phyloP scores from a whole-genome alignment of 2,797 vertebrate species.

The Neomorphus geoffroyi region DNA sequence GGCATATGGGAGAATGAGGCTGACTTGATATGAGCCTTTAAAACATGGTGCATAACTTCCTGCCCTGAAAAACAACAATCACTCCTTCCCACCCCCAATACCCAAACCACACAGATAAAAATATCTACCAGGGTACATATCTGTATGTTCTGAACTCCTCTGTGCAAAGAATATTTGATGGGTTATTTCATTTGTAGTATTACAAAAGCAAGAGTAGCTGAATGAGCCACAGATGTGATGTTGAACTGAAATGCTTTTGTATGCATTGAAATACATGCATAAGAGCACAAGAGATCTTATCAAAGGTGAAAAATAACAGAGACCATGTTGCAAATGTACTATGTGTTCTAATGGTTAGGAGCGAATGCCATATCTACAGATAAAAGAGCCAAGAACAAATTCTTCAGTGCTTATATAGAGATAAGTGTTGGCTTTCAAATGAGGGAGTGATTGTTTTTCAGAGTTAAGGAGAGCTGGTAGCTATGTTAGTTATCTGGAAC shows the following conservation, averaged over 20 bases:
- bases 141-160: not conserved
- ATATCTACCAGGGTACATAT: not conserved
- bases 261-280: not conserved
- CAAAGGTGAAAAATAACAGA: not conserved
- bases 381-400: not conserved
- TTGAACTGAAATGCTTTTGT: conserved; percentile 15
- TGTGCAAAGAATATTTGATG: not conserved
- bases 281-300: not conserved
- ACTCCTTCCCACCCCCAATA: not conserved
- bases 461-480: not conserved
- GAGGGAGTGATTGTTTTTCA: not conserved
- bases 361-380: not conserved
- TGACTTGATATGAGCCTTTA: not conserved
- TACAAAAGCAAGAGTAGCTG: not conserved
- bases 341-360: not conserved
- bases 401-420: not conserved
- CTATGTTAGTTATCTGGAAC: not conserved
- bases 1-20: not conserved
- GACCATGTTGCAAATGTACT: not conserved
- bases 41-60: not conserved
- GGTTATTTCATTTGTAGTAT: not conserved
- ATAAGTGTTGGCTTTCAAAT: not conserved
- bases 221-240: not conserved
- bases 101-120: not conserved
- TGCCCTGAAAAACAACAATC: not conserved